Evolutionary conservation across 2,113 vertebrate species (phyloP), one percentile per base, ranked within the genome.

Genomic region (Thryonomys swinderianus): DNA sequence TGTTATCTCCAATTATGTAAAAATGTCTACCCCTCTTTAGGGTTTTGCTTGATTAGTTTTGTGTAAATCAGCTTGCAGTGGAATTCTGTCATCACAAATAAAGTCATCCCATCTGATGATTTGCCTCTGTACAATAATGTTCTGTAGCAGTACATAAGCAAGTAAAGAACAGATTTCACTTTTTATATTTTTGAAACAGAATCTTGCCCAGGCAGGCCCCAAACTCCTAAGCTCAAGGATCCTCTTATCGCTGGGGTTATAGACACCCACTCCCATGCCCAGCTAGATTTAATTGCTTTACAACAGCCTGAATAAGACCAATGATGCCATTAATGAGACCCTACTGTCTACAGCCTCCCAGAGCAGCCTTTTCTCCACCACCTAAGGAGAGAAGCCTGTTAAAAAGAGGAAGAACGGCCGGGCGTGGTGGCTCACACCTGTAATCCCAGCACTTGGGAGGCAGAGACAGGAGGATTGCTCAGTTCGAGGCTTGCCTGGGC

Each of bases 241-340:
- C 30, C 23, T 69, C 40, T 5, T 20, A 17, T 71, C 18, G 9
- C n/a, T 40, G 53, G 76, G 40, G 53, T 51, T 34, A 37, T 42
- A 27, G 8, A 3, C 0, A 0, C 45, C 11, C 17, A 20, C 30
- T 23, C 16, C 78, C 7, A 13, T 40, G 30, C 7, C 16, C 61
- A 18, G 8, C 17, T 18, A 45, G 34, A 61, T 11, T 61, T 93
- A 27, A 61, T 48, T 67, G 90, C 14, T 71, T 76, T 79, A n/a
- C 11, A 9, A 32, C 10, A 79, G 40, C 67, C 25, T 59, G 32
- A n/a, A 37, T 0, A n/a, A 37, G 53, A 57, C 32, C 62, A 32
- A 1, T 5, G 27, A 74, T 27, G 7, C 51, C 74, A 32, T 76
- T 76, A 76, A 76, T 76, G 74, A 20, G 23, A 23, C 37, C 14